These are phyloP conservation scores for Caenorhabditis becei DNA, from an alignment of 2,888 invertebrate species.

Conservation along the genomic window DNA sequence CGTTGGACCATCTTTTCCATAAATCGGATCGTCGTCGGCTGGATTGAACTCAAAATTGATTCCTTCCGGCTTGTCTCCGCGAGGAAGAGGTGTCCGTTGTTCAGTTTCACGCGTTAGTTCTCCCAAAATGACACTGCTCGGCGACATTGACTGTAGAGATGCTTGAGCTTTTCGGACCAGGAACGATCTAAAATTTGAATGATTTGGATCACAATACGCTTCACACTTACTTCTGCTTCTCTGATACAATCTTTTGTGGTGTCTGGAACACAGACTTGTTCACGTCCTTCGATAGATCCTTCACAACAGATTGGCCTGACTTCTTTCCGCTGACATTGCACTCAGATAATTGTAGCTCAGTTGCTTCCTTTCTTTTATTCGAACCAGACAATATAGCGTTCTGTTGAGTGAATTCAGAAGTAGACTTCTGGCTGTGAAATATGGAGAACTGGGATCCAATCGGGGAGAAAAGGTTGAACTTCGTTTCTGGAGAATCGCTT, in stretches of 20 bases:
- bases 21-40: constrained; percentile 13
- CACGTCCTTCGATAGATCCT: neutral
- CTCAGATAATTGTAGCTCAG: too few species aligned
- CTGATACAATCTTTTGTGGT: neutral
- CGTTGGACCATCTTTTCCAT: neutral
- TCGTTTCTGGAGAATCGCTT: neutral
- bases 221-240: neutral
- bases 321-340: too few species aligned
- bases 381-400: too few species aligned
- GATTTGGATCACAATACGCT: neutral
- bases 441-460: constrained; percentile 21
- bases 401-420: neutral
- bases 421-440: constrained; percentile 18
- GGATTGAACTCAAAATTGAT: constrained; percentile 12
- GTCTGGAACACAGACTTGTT: neutral
- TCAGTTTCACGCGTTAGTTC: neutral
- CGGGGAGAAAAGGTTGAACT: constrained; percentile 5
- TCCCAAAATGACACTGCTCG: constrained; percentile 24
- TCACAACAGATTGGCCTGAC: too few species aligned
- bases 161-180: neutral
- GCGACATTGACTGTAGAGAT: constrained; percentile 1
- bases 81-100: constrained; percentile 8
- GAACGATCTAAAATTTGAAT: neutral
- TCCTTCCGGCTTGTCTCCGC: neutral
- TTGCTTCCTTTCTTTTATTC: too few species aligned